phyloP scores from a whole-genome alignment of 2,797 vertebrate species.

The Danio kyathit region DNA sequence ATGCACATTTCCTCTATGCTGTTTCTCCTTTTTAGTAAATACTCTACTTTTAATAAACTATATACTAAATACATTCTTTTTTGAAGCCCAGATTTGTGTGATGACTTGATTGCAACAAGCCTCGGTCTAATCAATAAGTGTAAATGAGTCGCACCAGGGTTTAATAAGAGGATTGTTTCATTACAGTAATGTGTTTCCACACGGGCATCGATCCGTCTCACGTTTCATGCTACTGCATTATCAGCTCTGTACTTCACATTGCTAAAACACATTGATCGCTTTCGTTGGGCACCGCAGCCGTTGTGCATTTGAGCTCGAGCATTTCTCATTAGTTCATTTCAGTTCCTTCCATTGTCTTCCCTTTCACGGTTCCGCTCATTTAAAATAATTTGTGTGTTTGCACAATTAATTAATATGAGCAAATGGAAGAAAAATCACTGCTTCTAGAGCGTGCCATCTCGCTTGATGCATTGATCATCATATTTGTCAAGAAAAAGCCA shows the following conservation, averaged over 20 bases:
- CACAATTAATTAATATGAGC: conserved; percentile 50
- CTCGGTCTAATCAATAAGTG: conserved; percentile 45
- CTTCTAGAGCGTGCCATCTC: conserved; percentile 5
- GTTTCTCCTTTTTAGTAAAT: neutral
- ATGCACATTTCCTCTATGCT: no score
- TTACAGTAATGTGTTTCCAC: conserved; percentile 60
- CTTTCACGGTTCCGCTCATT: conserved; percentile 45
- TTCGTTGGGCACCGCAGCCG: conserved; percentile 23
- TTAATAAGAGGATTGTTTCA: conserved; percentile 63
- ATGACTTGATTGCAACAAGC: conserved; percentile 37
- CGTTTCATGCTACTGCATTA: conserved; percentile 47
- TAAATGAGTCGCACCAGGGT: conserved; percentile 49
- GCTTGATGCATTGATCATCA: conserved; percentile 17
- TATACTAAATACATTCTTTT: neutral
- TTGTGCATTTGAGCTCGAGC: conserved; percentile 35
- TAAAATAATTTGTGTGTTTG: conserved; percentile 45
- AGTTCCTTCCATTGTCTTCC: conserved; percentile 41
- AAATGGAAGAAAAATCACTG: conserved; percentile 37
- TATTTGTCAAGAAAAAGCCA: conserved; percentile 28
- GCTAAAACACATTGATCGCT: conserved; percentile 55
- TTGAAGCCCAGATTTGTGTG: neutral
- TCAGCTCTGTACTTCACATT: conserved; percentile 46
- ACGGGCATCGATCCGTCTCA: conserved; percentile 52
- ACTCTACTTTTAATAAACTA: neutral
- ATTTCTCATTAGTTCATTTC: conserved; percentile 54